phyloP scores from a whole-genome alignment of 2,888 invertebrate species.

The Fragum fragum region DNA sequence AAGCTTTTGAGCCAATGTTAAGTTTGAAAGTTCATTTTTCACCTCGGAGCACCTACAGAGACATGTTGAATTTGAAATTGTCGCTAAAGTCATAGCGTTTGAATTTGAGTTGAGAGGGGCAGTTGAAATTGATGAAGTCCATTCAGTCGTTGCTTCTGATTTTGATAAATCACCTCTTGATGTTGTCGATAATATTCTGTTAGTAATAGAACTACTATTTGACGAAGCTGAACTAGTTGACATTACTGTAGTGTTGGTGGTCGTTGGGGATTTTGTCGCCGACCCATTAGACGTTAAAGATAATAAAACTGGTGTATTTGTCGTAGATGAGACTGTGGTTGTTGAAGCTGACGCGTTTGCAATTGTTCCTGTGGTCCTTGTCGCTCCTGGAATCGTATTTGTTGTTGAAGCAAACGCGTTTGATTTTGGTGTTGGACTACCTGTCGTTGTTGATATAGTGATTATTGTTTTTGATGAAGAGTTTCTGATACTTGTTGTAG shows the following conservation, averaged over 20 bases:
- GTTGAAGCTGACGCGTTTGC: constrained; percentile 32
- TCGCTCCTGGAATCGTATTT: constrained; percentile 22
- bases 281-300: neutral
- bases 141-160: no score
- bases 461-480: neutral
- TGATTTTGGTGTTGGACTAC: constrained; percentile 16
- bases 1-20: neutral
- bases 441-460: neutral
- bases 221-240: neutral
- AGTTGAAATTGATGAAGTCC: neutral
- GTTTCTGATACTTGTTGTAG: neutral
- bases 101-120: neutral
- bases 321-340: constrained; percentile 31
- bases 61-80: neutral
- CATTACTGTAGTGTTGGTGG: neutral
- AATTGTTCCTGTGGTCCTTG: constrained; percentile 2
- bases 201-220: no score
- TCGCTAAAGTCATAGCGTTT: neutral
- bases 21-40: neutral
- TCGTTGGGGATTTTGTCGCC: neutral
- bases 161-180: no score
- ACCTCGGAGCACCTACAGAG: neutral
- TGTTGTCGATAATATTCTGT: no score
- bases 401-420: constrained; percentile 32
- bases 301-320: constrained; percentile 13